These are phyloP conservation scores for Xenops minutus DNA, from an alignment of 2,797 vertebrate genomes.

Conservation along the genomic window DNA sequence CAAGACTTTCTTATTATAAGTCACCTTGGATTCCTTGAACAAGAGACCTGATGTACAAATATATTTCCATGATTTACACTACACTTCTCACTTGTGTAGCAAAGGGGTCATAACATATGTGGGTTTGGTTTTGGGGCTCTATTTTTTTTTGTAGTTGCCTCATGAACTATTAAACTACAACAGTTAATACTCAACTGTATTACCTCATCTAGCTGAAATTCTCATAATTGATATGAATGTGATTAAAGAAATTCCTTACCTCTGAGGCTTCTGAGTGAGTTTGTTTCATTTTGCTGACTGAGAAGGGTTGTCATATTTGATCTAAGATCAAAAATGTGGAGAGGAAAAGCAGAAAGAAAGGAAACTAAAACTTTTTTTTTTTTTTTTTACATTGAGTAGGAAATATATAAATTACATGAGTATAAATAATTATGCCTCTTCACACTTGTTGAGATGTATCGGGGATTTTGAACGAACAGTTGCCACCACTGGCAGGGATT, in stretches of 20 bases:
- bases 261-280: constrained; percentile 12
- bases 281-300: constrained; percentile 36
- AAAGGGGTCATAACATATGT: not conserved
- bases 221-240: constrained; percentile 1
- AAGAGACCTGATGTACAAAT: not conserved
- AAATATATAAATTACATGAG: not conserved
- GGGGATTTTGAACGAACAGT: not conserved
- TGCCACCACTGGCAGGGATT: not conserved
- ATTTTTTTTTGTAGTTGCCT: not conserved
- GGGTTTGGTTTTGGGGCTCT: accelerated
- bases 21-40: not conserved
- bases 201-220: not conserved
- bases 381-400: not conserved
- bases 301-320: constrained; percentile 14
- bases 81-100: not conserved
- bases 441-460: not conserved
- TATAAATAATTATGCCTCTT: constrained; percentile 27
- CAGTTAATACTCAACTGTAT: not conserved
- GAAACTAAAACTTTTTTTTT: not conserved
- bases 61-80: not conserved
- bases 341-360: not conserved
- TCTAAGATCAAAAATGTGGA: constrained; percentile 30
- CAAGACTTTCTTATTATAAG: not conserved
- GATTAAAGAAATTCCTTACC: constrained; percentile 23
- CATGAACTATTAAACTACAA: not conserved